These are phyloP conservation scores for Etia nguti DNA, from an alignment of 2,113 vertebrate genomes.

Conservation along the genomic window DNA sequence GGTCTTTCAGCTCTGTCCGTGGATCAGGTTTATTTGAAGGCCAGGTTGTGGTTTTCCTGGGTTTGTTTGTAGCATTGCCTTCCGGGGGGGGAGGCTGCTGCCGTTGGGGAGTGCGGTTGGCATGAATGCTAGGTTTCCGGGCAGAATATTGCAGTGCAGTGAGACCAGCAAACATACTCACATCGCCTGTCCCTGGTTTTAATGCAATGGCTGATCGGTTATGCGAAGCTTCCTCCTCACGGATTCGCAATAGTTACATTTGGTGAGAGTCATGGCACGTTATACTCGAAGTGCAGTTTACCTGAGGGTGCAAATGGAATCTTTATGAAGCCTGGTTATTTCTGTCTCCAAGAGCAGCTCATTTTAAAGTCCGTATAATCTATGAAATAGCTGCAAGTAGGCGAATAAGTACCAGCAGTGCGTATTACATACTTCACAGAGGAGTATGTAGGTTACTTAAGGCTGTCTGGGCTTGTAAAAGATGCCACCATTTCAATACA, in stretches of 20 bases:
- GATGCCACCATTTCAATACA: slow-evolving; percentile 24
- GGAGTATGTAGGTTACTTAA: slow-evolving; percentile 18
- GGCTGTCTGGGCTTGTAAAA: slow-evolving; percentile 15
- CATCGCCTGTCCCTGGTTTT: not conserved
- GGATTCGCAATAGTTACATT: not conserved
- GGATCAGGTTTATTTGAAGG: not conserved
- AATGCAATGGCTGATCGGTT: not conserved
- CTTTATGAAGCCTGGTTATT: slow-evolving; percentile 16
- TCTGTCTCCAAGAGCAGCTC: slow-evolving; percentile 2
- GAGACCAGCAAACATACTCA: not conserved
- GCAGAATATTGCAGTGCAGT: not conserved
- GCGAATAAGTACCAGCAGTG: not conserved
- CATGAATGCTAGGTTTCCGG: not conserved
- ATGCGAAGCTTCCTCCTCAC: not conserved
- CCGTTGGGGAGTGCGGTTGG: not conserved
- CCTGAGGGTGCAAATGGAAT: slow-evolving; percentile 10
- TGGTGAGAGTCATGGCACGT: not conserved
- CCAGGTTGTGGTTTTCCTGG: not conserved
- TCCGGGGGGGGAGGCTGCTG: not conserved
- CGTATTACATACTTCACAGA: not conserved
- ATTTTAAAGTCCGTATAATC: slow-evolving; percentile 39
- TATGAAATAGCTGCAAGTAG: slow-evolving; percentile 17
- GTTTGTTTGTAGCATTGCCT: not conserved
- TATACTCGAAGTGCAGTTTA: not conserved
- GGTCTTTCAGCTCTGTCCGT: not conserved